Evolutionary conservation across 2,797 vertebrate species (phyloP).

Genomic region (Basileuterus tristriatus): DNA sequence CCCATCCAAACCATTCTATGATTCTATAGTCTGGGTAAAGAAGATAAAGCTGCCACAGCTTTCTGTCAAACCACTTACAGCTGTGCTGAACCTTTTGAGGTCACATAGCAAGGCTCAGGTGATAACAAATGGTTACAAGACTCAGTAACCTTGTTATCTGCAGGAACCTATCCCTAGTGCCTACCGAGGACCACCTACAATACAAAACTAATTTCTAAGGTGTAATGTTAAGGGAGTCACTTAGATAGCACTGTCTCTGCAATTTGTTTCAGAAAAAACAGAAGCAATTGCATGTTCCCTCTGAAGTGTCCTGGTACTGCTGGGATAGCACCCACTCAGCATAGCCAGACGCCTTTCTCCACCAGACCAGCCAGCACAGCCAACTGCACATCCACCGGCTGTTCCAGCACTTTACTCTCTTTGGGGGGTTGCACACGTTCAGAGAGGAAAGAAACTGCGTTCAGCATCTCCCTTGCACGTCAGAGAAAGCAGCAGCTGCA

Average conservation of each 20-base stretch:
- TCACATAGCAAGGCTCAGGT: background rate
- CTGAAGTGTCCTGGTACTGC: background rate
- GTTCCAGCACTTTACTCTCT: background rate
- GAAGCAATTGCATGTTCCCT: background rate
- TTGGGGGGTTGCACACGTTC: background rate
- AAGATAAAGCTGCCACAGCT: background rate
- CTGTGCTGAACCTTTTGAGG: background rate
- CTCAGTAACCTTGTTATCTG: background rate
- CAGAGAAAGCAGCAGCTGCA: slow-evolving; percentile 54
- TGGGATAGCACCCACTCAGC: background rate
- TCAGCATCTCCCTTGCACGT: background rate
- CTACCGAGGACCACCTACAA: background rate
- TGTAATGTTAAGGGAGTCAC: background rate
- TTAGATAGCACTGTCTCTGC: background rate
- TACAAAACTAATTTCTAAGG: background rate
- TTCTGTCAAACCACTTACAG: background rate
- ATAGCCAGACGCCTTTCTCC: background rate
- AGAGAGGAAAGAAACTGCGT: background rate
- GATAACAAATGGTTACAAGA: background rate
- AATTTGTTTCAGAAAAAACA: background rate
- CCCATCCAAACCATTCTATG: background rate
- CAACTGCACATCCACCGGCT: accelerated
- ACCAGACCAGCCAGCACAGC: background rate
- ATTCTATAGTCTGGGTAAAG: background rate
- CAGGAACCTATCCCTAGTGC: background rate